phyloP scores from a whole-genome alignment of 2,888 invertebrate species.

The Pedicia rivosa region DNA sequence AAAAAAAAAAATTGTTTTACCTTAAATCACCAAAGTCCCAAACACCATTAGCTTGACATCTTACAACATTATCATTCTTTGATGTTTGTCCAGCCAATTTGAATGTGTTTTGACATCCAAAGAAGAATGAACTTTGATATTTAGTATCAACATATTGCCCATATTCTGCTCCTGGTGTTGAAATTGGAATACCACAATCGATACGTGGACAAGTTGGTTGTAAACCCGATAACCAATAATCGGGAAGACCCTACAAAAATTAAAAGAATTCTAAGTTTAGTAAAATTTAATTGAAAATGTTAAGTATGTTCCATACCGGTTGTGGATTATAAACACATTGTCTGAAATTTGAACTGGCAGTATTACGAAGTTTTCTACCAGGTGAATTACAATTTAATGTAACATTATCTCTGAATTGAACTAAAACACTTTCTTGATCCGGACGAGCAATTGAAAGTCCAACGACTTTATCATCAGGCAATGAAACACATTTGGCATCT shows the following conservation, averaged over 20 bases:
- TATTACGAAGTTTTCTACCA: conserved; percentile 63
- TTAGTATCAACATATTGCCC: conserved; percentile 76
- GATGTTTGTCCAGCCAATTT: conserved; percentile 85
- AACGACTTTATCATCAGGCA: conserved; percentile 78
- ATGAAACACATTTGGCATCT: conserved; percentile 82
- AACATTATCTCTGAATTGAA: conserved; percentile 82
- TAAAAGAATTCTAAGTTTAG: conserved; percentile 13
- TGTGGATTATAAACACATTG: conserved; percentile 95
- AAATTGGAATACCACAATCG: conserved; percentile 82
- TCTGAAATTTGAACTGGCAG: conserved; percentile 69
- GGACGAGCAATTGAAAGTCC: conserved; percentile 62
- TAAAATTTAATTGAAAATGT: conserved; percentile 4
- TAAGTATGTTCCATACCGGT: conserved; percentile 35
- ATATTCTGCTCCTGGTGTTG: conserved; percentile 87
- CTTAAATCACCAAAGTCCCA: conserved; percentile 93
- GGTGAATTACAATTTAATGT: conserved; percentile 65
- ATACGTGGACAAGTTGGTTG: conserved; percentile 75
- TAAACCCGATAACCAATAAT: conserved; percentile 80
- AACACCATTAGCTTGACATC: conserved; percentile 79
- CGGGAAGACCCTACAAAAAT: conserved; percentile 50
- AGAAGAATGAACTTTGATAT: conserved; percentile 87
- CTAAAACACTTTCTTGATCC: conserved; percentile 67
- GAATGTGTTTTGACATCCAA: conserved; percentile 92
- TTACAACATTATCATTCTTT: conserved; percentile 79
- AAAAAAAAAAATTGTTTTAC: neutral